phyloP scores from a whole-genome alignment of 2,113 vertebrate genomes.

The Brachypteracias leptosomus region DNA sequence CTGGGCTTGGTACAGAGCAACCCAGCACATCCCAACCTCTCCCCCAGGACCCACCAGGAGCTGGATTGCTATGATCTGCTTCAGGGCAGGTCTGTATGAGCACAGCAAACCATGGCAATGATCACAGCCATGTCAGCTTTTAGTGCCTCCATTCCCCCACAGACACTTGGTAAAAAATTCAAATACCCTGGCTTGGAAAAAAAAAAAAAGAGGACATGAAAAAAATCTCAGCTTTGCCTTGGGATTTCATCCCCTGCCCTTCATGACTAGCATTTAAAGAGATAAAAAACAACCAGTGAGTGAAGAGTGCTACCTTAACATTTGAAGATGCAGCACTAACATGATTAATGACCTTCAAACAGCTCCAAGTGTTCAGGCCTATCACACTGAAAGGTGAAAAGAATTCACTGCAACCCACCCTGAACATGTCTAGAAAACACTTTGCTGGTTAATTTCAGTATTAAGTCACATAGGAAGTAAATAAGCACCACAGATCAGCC shows the following conservation, averaged over 20 bases:
- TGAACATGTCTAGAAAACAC: not conserved
- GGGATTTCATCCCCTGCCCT: not conserved
- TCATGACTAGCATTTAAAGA: not conserved
- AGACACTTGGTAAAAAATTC: not conserved
- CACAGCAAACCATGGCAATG: not conserved
- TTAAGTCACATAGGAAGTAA: not conserved
- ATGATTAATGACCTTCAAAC: too few species aligned
- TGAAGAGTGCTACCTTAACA: not conserved
- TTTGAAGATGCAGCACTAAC: too few species aligned
- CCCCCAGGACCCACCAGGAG: not conserved
- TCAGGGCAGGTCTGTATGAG: not conserved
- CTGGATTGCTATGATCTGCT: not conserved
- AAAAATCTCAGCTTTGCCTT: not conserved
- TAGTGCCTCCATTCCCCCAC: not conserved
- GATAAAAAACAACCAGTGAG: not conserved
- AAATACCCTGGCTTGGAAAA: not conserved
- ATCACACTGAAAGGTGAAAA: not conserved
- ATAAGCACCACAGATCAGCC: not conserved
- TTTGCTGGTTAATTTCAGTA: not conserved
- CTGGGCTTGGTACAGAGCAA: not conserved
- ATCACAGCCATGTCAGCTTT: not conserved
- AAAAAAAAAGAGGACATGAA: not conserved
- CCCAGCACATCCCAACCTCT: not conserved
- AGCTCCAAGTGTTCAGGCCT: not conserved
- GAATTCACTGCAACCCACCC: not conserved